These are phyloP conservation scores for Drosophila austrosaltans DNA, from an alignment of 2,888 invertebrate species.

Conservation along the genomic window DNA sequence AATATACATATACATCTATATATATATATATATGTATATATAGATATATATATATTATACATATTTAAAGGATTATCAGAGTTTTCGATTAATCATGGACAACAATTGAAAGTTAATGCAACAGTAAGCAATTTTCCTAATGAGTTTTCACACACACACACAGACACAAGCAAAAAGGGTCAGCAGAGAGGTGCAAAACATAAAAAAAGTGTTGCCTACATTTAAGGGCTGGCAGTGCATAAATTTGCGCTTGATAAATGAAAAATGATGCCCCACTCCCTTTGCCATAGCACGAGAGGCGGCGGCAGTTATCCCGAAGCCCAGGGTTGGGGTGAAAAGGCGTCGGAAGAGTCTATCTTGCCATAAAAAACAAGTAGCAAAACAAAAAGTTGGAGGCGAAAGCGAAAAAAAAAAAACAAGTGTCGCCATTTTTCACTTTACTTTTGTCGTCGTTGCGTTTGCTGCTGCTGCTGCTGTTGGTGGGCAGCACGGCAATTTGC, in stretches of 20 bases:
- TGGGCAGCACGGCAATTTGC: conserved; percentile 69
- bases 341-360: conserved; percentile 4
- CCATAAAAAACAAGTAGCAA: conserved; percentile 25
- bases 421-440: conserved; percentile 67
- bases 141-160: conserved; percentile 56
- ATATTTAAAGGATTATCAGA: neutral
- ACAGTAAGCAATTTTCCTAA: conserved; percentile 62
- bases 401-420: conserved; percentile 46
- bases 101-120: conserved; percentile 48
- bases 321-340: neutral
- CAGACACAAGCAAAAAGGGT: conserved; percentile 41
- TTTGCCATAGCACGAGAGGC: neutral
- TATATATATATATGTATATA: conserved; percentile 16
- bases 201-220: neutral
- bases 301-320: neutral
- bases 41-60: too few species aligned
- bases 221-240: conserved; percentile 63
- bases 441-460: conserved; percentile 24
- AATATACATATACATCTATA: conserved; percentile 29
- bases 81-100: conserved; percentile 25
- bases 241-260: conserved; percentile 69
- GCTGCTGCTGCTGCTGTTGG: conserved; percentile 21
- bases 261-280: conserved; percentile 54
- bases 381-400: conserved; percentile 25
- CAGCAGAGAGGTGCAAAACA: conserved; percentile 33